A percentile compares a stretch with the other conserved stretches of the same genome.
Conservation (phyloP, 2,888 invertebrate species). For the Terebella lapidaria region DNA sequence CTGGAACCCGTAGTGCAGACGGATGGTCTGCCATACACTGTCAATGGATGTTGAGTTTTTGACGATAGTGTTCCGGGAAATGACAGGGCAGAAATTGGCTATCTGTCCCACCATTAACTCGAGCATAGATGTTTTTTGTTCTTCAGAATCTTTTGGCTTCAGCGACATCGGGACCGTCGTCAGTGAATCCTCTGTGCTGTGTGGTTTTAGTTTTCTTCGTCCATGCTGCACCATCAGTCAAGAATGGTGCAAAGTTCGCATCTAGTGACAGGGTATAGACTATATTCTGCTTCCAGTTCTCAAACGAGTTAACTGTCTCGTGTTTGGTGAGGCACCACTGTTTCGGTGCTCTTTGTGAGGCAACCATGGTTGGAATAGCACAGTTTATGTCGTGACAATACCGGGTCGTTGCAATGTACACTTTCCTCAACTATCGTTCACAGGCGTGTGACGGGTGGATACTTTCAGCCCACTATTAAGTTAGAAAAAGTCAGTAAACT, state of each 20-base stretch:
- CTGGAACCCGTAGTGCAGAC: slow-evolving; percentile 2
- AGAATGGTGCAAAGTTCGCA: not conserved
- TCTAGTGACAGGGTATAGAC: not conserved
- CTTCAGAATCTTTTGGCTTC: not conserved
- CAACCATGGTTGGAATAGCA: not conserved
- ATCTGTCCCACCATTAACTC: slow-evolving; percentile 4
- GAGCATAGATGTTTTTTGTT: not conserved
- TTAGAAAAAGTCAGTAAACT: too few relatives aligned
- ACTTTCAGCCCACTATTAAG: too few relatives aligned
- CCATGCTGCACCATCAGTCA: not conserved
- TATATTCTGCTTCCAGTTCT: slow-evolving; percentile 3
- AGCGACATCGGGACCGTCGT: not conserved
- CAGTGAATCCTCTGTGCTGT: not conserved
- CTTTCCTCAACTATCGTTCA: too few relatives aligned
- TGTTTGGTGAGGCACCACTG: not conserved
- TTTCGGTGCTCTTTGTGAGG: slow-evolving; percentile 3
- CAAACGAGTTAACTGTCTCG: slow-evolving; percentile 2
- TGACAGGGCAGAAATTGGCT: not conserved
- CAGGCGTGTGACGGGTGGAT: too few relatives aligned
- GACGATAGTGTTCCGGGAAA: not conserved
- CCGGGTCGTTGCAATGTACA: too few relatives aligned
- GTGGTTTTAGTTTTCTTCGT: not conserved
- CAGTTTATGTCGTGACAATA: too few relatives aligned
- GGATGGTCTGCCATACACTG: not conserved
- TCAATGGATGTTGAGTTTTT: not conserved